Conservation (phyloP, 2,888 invertebrate species). For the Shargacucullia verbasci region DNA sequence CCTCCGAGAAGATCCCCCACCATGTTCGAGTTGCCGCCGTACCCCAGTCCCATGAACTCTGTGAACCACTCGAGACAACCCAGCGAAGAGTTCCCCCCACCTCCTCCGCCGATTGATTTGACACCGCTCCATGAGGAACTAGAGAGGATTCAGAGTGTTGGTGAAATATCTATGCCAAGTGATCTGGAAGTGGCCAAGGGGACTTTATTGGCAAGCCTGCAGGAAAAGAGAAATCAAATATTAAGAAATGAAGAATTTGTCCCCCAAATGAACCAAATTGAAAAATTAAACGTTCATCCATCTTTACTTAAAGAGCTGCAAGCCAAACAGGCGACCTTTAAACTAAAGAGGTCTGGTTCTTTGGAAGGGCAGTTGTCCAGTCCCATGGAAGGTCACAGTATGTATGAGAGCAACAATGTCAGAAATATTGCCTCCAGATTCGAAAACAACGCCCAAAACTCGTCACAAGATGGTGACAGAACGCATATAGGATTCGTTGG, state of each 20-base stretch:
- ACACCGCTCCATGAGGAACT: constrained; percentile 90
- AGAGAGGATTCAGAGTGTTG: constrained; percentile 79
- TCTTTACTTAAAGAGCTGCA: constrained; percentile 93
- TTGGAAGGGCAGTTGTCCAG: constrained; percentile 78
- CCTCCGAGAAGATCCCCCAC: constrained; percentile 78
- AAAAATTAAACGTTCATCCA: constrained; percentile 68
- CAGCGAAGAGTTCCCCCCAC: constrained; percentile 96
- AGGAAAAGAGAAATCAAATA: constrained; percentile 90
- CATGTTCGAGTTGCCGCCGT: constrained; percentile 92
- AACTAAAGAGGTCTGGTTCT: constrained; percentile 78
- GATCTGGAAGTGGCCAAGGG: constrained; percentile 73
- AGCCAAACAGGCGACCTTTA: constrained; percentile 91
- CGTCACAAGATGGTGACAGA: constrained; percentile 73
- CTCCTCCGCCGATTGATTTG: constrained; percentile 94
- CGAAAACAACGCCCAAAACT: constrained; percentile 85
- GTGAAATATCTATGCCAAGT: constrained; percentile 46
- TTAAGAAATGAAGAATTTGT: constrained; percentile 78
- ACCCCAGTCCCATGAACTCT: constrained; percentile 94
- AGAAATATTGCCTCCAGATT: constrained; percentile 95
- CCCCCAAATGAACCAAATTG: constrained; percentile 69
- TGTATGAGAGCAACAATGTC: constrained; percentile 83
- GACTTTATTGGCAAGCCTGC: constrained; percentile 90
- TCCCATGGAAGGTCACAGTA: constrained; percentile 65
- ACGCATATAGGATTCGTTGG: constrained; percentile 81
- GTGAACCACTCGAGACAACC: constrained; percentile 95